Conservation (phyloP, 1,140 invertebrate species). For the Anagrus nilaparvatae region DNA sequence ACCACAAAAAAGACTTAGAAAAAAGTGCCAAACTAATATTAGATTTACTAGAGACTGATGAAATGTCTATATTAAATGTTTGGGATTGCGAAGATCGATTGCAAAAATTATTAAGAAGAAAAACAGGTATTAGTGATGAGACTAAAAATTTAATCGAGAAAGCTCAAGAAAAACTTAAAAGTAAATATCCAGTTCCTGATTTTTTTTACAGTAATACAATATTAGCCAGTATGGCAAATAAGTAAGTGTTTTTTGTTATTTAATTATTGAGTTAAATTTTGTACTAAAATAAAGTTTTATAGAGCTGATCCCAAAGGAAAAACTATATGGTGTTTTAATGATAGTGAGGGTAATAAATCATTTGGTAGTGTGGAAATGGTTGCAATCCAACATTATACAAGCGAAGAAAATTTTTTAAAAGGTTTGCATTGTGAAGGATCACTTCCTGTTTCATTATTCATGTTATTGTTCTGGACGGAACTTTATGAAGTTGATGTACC, state of each 20-base stretch:
- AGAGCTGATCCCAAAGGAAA: constrained; percentile 21
- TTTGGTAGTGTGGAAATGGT: constrained; percentile 29
- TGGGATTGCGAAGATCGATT: constrained; percentile 23
- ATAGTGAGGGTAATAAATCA: constrained; percentile 11
- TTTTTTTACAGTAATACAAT: constrained; percentile 13
- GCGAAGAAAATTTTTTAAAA: constrained; percentile 18
- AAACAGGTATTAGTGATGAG: constrained; percentile 17
- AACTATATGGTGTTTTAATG: constrained; percentile 25
- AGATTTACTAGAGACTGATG: constrained; percentile 18
- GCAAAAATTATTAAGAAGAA: constrained; percentile 21
- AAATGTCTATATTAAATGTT: constrained; percentile 22
- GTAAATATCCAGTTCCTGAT: background rate
- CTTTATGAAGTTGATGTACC: constrained; percentile 51
- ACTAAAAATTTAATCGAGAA: constrained; percentile 13
- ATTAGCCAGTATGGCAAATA: constrained; percentile 16
- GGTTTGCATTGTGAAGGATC: constrained; percentile 62
- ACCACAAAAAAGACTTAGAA: constrained; percentile 26
- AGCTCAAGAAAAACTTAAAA: constrained; percentile 1
- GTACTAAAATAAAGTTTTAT: constrained; percentile 11
- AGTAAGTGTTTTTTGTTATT: constrained; percentile 18
- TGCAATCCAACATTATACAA: constrained; percentile 26
- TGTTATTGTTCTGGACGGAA: constrained; percentile 67
- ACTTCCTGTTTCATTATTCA: constrained; percentile 53
- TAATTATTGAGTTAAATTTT: constrained; percentile 2
- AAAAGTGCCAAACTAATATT: constrained; percentile 19